phyloP scores from a whole-genome alignment of 2,113 vertebrate genomes.

The Nibea albiflora region DNA sequence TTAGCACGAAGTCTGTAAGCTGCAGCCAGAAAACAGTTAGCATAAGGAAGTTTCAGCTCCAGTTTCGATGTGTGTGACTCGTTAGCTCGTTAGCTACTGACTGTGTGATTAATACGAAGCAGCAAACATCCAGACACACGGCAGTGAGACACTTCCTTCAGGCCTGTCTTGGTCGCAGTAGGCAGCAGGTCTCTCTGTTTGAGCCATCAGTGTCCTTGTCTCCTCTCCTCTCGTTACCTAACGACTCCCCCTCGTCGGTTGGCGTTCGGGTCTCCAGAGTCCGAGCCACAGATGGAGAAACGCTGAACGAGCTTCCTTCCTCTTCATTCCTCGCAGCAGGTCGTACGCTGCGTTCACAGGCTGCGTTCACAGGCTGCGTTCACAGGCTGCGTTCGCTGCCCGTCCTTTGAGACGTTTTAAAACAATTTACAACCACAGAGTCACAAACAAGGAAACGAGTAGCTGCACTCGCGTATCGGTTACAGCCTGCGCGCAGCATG shows the following conservation, averaged over 20 bases:
- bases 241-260: constrained; percentile 3
- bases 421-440: constrained; percentile 75
- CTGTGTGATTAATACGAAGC: too few species aligned
- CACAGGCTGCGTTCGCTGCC: constrained; percentile 15
- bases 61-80: too few species aligned
- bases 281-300: constrained; percentile 56
- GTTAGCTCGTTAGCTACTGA: too few species aligned
- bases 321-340: constrained; percentile 18
- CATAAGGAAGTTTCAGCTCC: too few species aligned
- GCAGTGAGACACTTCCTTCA: not conserved
- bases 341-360: constrained; percentile 7
- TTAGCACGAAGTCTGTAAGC: too few species aligned
- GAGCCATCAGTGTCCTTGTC: constrained; percentile 29
- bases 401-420: constrained; percentile 64
- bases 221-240: not conserved
- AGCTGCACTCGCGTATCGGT: constrained; percentile 59
- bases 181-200: constrained; percentile 14
- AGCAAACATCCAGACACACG: too few species aligned
- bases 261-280: constrained; percentile 29
- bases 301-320: constrained; percentile 58
- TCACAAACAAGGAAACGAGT: constrained; percentile 72
- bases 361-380: constrained; percentile 31
- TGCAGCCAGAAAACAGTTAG: too few species aligned
- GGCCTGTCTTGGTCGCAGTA: not conserved
- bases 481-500: constrained; percentile 60